Evolutionary conservation across 2,888 invertebrate genomes (phyloP).

Genomic region (Dasypolia templi): DNA sequence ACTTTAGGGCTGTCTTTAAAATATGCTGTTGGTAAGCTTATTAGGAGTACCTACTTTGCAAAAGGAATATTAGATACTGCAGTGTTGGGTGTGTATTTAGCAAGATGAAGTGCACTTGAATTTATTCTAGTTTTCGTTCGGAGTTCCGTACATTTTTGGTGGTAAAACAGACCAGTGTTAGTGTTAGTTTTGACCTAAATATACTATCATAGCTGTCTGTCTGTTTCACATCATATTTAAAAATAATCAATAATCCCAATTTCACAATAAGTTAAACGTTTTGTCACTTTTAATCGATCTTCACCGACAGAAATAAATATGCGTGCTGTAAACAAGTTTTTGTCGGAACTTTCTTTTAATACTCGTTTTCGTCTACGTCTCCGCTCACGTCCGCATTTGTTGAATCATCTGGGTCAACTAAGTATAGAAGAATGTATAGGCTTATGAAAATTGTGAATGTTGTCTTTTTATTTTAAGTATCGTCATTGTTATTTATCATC

Average conservation of each 20-base stretch:
- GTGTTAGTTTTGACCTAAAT: no score
- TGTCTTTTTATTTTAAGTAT: background rate
- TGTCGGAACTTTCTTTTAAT: slow-evolving; percentile 57
- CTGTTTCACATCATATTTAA: background rate
- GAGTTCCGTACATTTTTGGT: no score
- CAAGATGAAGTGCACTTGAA: no score
- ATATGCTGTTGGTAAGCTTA: no score
- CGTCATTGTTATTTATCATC: background rate
- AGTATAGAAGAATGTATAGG: background rate
- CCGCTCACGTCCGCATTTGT: slow-evolving; percentile 23
- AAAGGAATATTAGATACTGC: no score
- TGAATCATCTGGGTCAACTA: slow-evolving; percentile 40
- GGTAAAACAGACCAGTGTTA: no score
- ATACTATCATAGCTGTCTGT: no score
- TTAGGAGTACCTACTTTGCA: no score
- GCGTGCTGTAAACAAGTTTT: slow-evolving; percentile 39
- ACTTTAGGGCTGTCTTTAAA: no score
- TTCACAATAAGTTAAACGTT: background rate
- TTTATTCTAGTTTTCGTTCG: no score
- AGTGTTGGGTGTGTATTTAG: no score
- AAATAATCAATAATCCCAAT: background rate
- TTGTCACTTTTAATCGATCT: slow-evolving; percentile 8
- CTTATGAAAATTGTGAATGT: background rate
- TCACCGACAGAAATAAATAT: slow-evolving; percentile 9
- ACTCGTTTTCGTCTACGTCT: slow-evolving; percentile 43